phyloP scores from a whole-genome alignment of 2,888 invertebrate species.

The Eurytoma adleriae region DNA sequence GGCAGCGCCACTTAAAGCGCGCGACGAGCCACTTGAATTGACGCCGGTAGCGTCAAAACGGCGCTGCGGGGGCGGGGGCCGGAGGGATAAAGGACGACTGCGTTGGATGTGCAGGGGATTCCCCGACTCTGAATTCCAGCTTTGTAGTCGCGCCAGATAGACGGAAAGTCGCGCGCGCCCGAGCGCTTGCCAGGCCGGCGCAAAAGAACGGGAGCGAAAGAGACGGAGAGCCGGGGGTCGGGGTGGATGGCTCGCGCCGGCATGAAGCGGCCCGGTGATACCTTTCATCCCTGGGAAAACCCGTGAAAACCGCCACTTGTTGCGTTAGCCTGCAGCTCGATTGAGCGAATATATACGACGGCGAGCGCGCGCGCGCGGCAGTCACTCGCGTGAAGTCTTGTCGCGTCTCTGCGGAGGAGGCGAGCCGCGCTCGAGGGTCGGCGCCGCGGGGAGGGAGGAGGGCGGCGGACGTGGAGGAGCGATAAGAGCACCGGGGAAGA shows the following conservation, averaged over 20 bases:
- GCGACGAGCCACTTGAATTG: neutral
- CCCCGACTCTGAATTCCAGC: slow-evolving; percentile 69
- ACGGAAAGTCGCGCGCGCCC: slow-evolving; percentile 42
- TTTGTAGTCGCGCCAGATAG: slow-evolving; percentile 57
- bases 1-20: neutral
- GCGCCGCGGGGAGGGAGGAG: slow-evolving; percentile 23
- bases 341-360: slow-evolving; percentile 53
- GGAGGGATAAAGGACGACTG: slow-evolving; percentile 34
- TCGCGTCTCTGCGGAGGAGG: neutral
- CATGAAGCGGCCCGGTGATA: slow-evolving; percentile 62
- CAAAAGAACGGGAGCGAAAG: slow-evolving; percentile 20
- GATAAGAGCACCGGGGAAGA: neutral
- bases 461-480: slow-evolving; percentile 24
- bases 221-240: slow-evolving; percentile 24
- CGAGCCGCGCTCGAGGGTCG: no score
- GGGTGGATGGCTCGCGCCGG: slow-evolving; percentile 58
- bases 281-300: slow-evolving; percentile 74
- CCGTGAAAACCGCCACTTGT: slow-evolving; percentile 76
- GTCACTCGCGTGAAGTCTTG: neutral
- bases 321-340: slow-evolving; percentile 68
- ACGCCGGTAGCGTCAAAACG: neutral
- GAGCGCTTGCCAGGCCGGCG: slow-evolving; percentile 51
- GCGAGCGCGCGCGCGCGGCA: neutral
- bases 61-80: neutral
- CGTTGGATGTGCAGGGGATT: slow-evolving; percentile 63